phyloP scores from a whole-genome alignment of 30 jellyfish, hydroid and myxozoan genomes.

The Catostylus mosaicus region DNA sequence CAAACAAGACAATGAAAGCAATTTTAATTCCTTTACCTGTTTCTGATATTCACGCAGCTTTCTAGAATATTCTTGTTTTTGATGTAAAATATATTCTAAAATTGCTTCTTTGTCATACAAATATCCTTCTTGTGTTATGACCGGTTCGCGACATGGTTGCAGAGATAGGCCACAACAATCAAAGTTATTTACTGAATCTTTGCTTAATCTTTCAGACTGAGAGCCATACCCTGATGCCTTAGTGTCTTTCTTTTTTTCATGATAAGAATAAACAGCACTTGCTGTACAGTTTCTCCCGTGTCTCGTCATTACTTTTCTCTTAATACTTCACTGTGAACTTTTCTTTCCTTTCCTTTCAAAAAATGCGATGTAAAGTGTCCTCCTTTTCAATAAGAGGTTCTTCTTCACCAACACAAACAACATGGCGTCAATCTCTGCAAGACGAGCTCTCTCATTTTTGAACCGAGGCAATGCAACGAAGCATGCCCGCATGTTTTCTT shows the following conservation, averaged over 20 bases:
- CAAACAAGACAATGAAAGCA: too few species aligned
- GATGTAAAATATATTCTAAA: conserved; percentile 82
- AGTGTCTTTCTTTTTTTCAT: conserved; percentile 94
- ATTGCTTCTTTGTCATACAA: conserved; percentile 94
- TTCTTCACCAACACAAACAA: neutral
- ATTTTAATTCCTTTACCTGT: conserved; percentile 70
- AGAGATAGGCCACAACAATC: conserved; percentile 96
- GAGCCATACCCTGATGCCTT: conserved; percentile 98
- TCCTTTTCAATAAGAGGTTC: neutral
- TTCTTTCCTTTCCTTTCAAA: neutral
- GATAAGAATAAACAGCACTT: conserved; percentile 94
- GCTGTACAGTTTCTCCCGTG: conserved; percentile 99
- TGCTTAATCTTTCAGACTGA: conserved; percentile 76
- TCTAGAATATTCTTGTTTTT: conserved; percentile 78
- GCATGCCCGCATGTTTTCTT: conserved; percentile 16
- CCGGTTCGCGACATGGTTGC: conserved; percentile 98
- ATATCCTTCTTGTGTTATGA: conserved; percentile 92
- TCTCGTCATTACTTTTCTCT: conserved; percentile 69
- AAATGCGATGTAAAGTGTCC: neutral
- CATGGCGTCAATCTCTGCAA: conserved; percentile 24
- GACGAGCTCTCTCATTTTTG: neutral
- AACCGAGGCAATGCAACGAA: neutral
- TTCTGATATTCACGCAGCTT: conserved; percentile 78
- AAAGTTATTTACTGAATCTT: conserved; percentile 90
- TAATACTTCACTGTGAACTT: neutral